Evolutionary conservation across 2,797 vertebrate species (phyloP).

Genomic region (Mus caroli): DNA sequence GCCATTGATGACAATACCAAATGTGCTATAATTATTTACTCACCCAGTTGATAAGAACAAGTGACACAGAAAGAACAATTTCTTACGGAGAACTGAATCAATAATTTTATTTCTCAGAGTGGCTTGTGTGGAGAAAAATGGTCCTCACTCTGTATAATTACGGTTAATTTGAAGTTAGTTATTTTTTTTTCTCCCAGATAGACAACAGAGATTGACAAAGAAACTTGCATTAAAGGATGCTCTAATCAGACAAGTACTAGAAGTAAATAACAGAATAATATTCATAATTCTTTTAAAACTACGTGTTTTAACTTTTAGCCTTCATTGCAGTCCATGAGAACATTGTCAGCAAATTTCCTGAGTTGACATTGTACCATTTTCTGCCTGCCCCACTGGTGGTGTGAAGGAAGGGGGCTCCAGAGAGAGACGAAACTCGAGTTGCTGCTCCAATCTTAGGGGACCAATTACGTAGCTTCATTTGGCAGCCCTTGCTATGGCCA

Average conservation of each 20-base stretch:
- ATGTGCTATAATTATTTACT: constrained; percentile 83
- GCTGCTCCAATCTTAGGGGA: constrained; percentile 66
- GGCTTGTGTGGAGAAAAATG: constrained; percentile 74
- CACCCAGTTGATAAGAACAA: constrained; percentile 85
- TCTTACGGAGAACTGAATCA: constrained; percentile 82
- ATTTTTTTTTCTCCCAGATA: not conserved
- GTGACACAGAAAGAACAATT: constrained; percentile 80
- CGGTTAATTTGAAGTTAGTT: not conserved
- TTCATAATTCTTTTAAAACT: constrained; percentile 78
- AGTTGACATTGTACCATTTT: constrained; percentile 61
- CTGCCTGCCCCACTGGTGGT: constrained; percentile 44
- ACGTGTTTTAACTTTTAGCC: constrained; percentile 66
- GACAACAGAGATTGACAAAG: constrained; percentile 72
- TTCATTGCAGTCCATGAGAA: constrained; percentile 72
- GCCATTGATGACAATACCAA: constrained; percentile 84
- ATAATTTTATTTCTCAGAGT: constrained; percentile 83
- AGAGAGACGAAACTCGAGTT: constrained; percentile 60
- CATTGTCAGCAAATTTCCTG: constrained; percentile 71
- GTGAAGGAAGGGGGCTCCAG: not conserved
- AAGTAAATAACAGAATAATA: constrained; percentile 80
- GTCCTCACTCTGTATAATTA: not conserved
- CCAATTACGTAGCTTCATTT: constrained; percentile 65
- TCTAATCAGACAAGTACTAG: constrained; percentile 74
- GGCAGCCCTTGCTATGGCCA: constrained; percentile 71
- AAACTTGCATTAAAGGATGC: constrained; percentile 60